Base-by-base conservation (phyloP, 2,797 vertebrate genomes). In the Limnodromus scolopaceus region DNA sequence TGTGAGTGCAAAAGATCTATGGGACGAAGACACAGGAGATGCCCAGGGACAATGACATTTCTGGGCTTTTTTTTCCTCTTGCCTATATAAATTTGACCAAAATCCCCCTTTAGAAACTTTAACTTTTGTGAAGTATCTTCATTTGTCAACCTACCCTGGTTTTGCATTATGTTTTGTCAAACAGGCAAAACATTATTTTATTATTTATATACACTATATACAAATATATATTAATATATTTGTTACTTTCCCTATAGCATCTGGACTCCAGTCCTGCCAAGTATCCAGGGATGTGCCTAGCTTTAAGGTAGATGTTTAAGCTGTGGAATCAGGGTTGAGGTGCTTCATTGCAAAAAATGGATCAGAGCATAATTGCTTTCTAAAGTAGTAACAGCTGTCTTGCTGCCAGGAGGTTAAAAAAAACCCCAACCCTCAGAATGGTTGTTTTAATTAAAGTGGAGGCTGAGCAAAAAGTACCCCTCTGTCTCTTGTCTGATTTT, bases 351-450 rank as follows among this genome's bases (percentile, higher is more conserved):
- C 30, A 82, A 72, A 87, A 87, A 79, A 45, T 28, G 58, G 75
- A 79, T 64, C 70, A 57, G 49, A 68, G 15, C 19, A 23, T 48
- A 92, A 88, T 51, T 91, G 64, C 84, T 57, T 92, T 92, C 70
- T 34, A 34, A 91, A 95, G 55, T 66, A 88, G 46, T 86, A 75
- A 80, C 32, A 54, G 74, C 58, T 78, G 16, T 55, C 57, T 89
- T 84, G 46, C n/a, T 69, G 22, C 38, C 24, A 76, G 74, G 54
- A 78, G 34, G 70, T 79, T 61, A 43, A 65, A 75, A 68, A 55
- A 6, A 0, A 2, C 15, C 0, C 17, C 41, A 54, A 3, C 58
- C 25, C 46, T 69, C 34, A 57, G 63, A 92, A 79, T 2, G 6
- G 43, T 57, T 1, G 72, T 68, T 81, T 83, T 48, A 71, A 81